Conservation (phyloP, 2,888 invertebrate species). For the Scaptomyza polygonia region DNA sequence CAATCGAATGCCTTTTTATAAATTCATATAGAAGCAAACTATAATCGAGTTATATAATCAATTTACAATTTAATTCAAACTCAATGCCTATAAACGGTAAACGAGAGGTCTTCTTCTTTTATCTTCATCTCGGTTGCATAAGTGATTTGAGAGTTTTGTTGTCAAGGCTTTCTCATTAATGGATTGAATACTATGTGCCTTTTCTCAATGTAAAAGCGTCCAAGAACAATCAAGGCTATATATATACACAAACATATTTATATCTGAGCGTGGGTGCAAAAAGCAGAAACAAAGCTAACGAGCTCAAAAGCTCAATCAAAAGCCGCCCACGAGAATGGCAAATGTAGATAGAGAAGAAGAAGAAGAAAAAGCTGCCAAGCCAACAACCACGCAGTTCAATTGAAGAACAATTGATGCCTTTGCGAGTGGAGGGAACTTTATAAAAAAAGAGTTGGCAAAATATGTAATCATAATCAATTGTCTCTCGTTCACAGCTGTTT, state of each 20-base stretch:
- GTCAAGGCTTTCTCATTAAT: conserved; percentile 14
- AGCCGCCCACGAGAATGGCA: conserved; percentile 42
- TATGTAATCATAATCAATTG: conserved; percentile 60
- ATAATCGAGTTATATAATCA: conserved; percentile 13
- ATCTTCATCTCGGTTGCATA: conserved; percentile 9
- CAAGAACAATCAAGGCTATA: conserved; percentile 42
- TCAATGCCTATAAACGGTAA: neutral
- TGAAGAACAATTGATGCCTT: conserved; percentile 10
- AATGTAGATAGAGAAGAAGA: conserved; percentile 48
- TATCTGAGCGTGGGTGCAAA: neutral
- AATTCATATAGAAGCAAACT: neutral
- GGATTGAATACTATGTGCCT: neutral
- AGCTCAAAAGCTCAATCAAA: conserved; percentile 45
- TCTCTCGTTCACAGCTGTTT: conserved; percentile 38
- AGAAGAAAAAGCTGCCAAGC: conserved; percentile 14
- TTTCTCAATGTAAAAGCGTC: conserved; percentile 18
- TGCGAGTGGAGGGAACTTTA: neutral
- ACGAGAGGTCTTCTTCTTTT: neutral
- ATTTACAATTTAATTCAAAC: conserved; percentile 1
- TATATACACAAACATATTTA: no score
- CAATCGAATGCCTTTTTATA: neutral
- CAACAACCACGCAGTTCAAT: conserved; percentile 1
- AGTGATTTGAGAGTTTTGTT: conserved; percentile 1
- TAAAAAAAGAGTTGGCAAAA: conserved; percentile 7
- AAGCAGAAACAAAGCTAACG: neutral